phyloP scores from a whole-genome alignment of 2,888 invertebrate species.

The Cerastis leucographa region DNA sequence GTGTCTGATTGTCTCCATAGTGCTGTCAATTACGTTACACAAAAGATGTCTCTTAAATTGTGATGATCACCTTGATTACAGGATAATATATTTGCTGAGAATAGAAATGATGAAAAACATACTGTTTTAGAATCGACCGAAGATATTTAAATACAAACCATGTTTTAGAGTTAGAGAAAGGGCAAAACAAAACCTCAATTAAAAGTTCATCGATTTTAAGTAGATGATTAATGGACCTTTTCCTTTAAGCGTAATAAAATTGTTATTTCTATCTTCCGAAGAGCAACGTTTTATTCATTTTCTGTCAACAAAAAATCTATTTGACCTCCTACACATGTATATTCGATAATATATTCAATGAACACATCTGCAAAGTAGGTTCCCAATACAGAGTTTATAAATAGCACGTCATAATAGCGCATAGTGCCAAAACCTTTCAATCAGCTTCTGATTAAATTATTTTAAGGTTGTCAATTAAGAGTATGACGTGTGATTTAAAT shows the following conservation, averaged over 20 bases:
- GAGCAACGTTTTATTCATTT: not conserved
- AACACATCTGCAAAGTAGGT: slow-evolving; percentile 20
- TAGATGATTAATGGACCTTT: not conserved
- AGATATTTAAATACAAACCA: not conserved
- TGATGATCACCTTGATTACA: not conserved
- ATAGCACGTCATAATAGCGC: slow-evolving; percentile 1
- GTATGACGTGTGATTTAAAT: slow-evolving; percentile 3
- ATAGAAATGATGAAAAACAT: not conserved
- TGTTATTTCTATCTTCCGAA: not conserved
- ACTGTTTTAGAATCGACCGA: not conserved
- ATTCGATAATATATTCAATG: not conserved
- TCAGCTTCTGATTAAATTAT: slow-evolving; percentile 31
- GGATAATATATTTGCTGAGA: not conserved
- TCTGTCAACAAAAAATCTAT: not conserved
- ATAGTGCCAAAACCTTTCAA: slow-evolving; percentile 39
- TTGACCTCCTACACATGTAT: slow-evolving; percentile 4
- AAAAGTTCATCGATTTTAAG: not conserved
- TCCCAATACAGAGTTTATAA: slow-evolving; percentile 21
- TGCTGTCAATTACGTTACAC: slow-evolving; percentile 4
- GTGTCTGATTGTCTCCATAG: slow-evolving; percentile 11
- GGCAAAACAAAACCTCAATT: not conserved
- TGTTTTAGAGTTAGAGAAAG: not conserved
- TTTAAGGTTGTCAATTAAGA: slow-evolving; percentile 40
- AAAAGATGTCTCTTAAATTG: not conserved
- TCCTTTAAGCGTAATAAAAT: not conserved